Base-by-base conservation (phyloP, 2,888 invertebrate species). In the Eristalinus aeneus region DNA sequence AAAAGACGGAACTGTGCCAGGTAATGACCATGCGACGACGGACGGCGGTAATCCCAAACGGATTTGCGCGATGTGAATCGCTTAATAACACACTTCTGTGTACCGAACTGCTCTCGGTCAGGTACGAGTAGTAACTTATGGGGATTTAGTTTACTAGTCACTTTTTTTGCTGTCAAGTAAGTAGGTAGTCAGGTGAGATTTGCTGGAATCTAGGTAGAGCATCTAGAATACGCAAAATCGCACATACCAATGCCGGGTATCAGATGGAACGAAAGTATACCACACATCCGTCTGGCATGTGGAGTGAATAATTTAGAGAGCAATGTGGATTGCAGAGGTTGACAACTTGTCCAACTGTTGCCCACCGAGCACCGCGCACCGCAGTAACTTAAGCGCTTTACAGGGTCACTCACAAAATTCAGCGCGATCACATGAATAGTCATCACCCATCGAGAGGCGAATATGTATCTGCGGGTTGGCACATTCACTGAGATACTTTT, bases 11-110 rank as follows among this genome's bases (percentile, higher is more conserved):
- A 79, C 83, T 79, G 20, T 84, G 69, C 60, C 69, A 84, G 69
- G 64, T 69, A 83, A 64, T 78, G 77, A 56, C 61, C 34, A 77
- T 63, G 67, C 36, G 53, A 58, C 53, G 77, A n/a, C n/a, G n/a
- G n/a, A n/a, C n/a, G n/a, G n/a, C 27, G 27, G 82, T 82, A 79
- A 83, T 83, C 69, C 83, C 73, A 78, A 79, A 79, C 79, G 83
- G 65, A 74, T 79, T 65, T 83, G 11, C 23, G 74, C 73, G 63
- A 83, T 78, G 78, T 78, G 74, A 78, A 69, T 34, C 69, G 74
- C 61, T 83, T 78, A 69, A 78, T 56, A 77, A 73, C 64, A 46
- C 68, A 11, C 11, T 20, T 56, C 23, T 23, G 23, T 56, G 56
- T 1, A 9, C 39, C 39, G 39, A 39, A 39, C 39, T 12, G 11